Conservation (phyloP, 2,888 invertebrate species). For the Troides aeacus region DNA sequence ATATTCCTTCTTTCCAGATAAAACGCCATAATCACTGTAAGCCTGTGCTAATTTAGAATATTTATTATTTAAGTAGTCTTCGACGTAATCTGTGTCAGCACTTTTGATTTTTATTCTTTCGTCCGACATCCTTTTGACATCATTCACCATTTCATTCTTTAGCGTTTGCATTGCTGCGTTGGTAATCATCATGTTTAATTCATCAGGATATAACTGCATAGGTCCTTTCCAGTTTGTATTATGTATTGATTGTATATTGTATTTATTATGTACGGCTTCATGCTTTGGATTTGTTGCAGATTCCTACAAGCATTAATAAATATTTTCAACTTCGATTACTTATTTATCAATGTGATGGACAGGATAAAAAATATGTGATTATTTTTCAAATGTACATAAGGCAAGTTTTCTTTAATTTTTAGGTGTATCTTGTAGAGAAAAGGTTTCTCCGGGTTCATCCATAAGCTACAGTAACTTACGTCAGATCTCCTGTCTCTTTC, state of each 20-base stretch:
- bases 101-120: slow-evolving; percentile 38
- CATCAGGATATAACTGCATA: slow-evolving; percentile 61
- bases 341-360: too few species aligned
- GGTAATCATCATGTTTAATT: slow-evolving; percentile 53
- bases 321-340: too few species aligned
- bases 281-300: background rate
- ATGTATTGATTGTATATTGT: slow-evolving; percentile 37
- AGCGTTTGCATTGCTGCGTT: slow-evolving; percentile 42
- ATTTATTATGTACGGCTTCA: slow-evolving; percentile 4
- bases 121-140: slow-evolving; percentile 33
- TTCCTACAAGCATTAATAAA: background rate
- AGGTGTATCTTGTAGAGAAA: too few species aligned
- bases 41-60: slow-evolving; percentile 62
- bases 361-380: too few species aligned
- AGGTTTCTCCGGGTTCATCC: too few species aligned
- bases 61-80: slow-evolving; percentile 55
- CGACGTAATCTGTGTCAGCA: slow-evolving; percentile 55
- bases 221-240: slow-evolving; percentile 66
- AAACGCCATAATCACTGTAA: slow-evolving; percentile 70
- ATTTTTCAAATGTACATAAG: too few species aligned
- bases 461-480: slow-evolving; percentile 23
- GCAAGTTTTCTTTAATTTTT: too few species aligned
- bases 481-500: slow-evolving; percentile 45
- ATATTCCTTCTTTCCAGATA: slow-evolving; percentile 51
- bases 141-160: slow-evolving; percentile 36